Conservation (phyloP, 2,113 vertebrate genomes). For the Empidonax alnorum region DNA sequence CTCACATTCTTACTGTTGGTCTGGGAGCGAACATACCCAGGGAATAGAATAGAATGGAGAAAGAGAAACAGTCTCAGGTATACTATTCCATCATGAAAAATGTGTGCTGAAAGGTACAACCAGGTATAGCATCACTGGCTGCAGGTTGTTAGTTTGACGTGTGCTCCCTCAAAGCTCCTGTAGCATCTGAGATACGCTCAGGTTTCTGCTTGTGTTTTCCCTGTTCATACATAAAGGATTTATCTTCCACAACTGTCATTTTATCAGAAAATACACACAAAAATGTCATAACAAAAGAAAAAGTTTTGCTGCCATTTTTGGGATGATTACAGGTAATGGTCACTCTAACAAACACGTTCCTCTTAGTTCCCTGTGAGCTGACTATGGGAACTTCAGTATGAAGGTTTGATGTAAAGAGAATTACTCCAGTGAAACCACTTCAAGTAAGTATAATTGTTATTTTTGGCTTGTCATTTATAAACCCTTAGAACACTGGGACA, state of each 20-base stretch:
- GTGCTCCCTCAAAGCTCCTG: neutral
- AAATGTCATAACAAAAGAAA: neutral
- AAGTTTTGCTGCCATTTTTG: neutral
- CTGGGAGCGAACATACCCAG: neutral
- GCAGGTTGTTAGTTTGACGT: neutral
- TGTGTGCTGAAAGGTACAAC: rapidly evolving
- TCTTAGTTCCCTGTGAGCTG: neutral
- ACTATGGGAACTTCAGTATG: neutral
- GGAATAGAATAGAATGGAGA: neutral
- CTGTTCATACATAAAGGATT: neutral
- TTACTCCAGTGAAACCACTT: neutral
- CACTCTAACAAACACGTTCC: neutral
- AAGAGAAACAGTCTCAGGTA: neutral
- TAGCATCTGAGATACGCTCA: neutral
- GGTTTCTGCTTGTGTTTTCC: neutral
- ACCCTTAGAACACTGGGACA: rapidly evolving
- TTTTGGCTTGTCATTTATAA: neutral
- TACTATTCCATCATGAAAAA: neutral
- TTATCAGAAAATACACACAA: neutral
- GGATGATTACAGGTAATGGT: neutral
- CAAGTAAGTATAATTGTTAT: neutral
- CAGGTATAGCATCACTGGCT: neutral
- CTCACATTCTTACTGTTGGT: neutral
- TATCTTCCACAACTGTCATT: neutral
- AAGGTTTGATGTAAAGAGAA: neutral